phyloP scores from a whole-genome alignment of 2,113 vertebrate genomes.

The Colius striatus region DNA sequence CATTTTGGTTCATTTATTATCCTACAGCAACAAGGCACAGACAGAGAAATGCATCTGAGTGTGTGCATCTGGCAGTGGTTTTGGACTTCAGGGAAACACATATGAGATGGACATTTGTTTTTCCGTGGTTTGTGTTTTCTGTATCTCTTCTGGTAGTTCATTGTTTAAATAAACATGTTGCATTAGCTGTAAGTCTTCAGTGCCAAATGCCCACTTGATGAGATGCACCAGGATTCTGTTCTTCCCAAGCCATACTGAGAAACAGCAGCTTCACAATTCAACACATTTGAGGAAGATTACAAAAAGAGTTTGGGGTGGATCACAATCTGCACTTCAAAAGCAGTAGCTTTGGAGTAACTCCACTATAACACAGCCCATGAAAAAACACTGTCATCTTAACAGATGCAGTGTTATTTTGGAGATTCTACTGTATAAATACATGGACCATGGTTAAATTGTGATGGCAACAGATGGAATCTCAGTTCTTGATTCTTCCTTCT shows the following conservation, averaged over 20 bases:
- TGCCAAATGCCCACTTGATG: slow-evolving; percentile 27
- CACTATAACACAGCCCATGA: background rate
- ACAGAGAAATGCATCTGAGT: background rate
- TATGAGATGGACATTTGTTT: slow-evolving; percentile 18
- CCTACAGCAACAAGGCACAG: background rate
- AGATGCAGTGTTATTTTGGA: slow-evolving; percentile 70
- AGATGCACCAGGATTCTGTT: slow-evolving; percentile 27
- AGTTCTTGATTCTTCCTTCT: slow-evolving; percentile 1
- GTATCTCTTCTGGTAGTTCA: background rate
- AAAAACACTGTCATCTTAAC: slow-evolving; percentile 66
- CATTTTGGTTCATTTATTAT: background rate
- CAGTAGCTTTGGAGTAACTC: slow-evolving; percentile 22
- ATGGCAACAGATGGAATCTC: slow-evolving; percentile 61
- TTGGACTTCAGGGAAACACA: slow-evolving; percentile 1
- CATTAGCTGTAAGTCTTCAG: background rate
- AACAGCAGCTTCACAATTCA: slow-evolving; percentile 21
- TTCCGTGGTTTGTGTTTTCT: background rate
- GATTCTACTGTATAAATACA: slow-evolving; percentile 65
- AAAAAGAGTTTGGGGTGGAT: slow-evolving; percentile 41
- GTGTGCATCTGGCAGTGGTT: background rate
- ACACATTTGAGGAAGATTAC: slow-evolving; percentile 35
- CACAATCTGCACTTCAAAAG: slow-evolving; percentile 41
- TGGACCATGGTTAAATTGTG: slow-evolving; percentile 57
- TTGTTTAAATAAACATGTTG: slow-evolving; percentile 49
- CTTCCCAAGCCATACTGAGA: background rate